These are phyloP conservation scores for Lutjanus erythropterus DNA, from an alignment of 2,113 vertebrate genomes.

Conservation along the genomic window DNA sequence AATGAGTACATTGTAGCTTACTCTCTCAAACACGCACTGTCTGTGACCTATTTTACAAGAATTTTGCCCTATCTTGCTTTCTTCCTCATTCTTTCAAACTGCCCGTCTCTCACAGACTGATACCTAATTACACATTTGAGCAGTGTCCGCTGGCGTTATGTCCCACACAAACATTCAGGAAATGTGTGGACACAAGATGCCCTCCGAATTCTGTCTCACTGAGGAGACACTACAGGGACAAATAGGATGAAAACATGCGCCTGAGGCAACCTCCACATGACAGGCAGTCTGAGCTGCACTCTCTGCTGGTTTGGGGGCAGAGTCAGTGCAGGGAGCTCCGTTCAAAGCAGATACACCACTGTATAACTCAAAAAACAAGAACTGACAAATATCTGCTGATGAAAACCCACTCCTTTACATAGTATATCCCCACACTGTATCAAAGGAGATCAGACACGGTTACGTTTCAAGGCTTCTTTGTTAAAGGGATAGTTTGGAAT, in stretches of 20 bases:
- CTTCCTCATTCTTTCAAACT: background rate
- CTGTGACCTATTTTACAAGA: background rate
- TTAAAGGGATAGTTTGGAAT: too few species aligned
- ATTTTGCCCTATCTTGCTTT: background rate
- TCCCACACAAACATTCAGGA: background rate
- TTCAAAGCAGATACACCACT: background rate
- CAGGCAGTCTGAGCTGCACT: slow-evolving; percentile 28
- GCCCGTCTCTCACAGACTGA: background rate
- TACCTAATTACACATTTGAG: slow-evolving; percentile 21
- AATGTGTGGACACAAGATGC: background rate
- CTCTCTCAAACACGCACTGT: background rate
- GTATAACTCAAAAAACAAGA: background rate
- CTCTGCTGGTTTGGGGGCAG: slow-evolving; percentile 2
- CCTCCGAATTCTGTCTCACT: slow-evolving; percentile 5
- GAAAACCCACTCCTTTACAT: background rate
- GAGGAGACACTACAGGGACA: slow-evolving; percentile 8
- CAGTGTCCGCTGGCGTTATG: background rate
- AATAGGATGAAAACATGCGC: slow-evolving; percentile 19
- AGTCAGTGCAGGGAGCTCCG: slow-evolving; percentile 2
- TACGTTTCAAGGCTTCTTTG: background rate
- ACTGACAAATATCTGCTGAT: slow-evolving; percentile 1
- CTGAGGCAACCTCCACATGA: slow-evolving; percentile 26
- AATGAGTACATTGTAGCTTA: background rate
- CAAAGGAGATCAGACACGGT: background rate
- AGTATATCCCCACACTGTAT: background rate